Percentiles rank a stretch among this genome's conserved stretches.
These are phyloP conservation scores for Synanthedon andrenaeformis DNA, from an alignment of 2,888 invertebrate species.

Conservation along the genomic window DNA sequence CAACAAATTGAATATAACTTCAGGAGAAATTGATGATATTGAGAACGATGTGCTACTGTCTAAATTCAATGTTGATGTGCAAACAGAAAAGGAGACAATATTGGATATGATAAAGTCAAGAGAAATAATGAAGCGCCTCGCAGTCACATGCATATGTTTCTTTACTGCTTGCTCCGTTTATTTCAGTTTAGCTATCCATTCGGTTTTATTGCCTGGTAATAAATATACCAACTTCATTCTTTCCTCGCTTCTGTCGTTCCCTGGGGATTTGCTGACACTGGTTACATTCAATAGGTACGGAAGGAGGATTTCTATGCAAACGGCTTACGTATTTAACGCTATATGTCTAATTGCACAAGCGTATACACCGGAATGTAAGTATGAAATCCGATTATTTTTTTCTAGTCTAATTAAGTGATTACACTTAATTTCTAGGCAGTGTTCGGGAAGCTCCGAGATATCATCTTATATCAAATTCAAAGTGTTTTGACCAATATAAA, in stretches of 20 bases:
- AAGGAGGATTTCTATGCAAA: conserved; percentile 36
- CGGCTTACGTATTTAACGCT: conserved; percentile 34
- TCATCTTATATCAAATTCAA: neutral
- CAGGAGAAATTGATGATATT: conserved; percentile 31
- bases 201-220: conserved; percentile 43
- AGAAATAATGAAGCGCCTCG: conserved; percentile 39
- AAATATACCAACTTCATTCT: conserved; percentile 50
- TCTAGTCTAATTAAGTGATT: neutral
- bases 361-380: conserved; percentile 42
- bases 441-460: too few species aligned
- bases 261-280: conserved; percentile 43
- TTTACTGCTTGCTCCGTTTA: conserved; percentile 50
- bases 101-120: conserved; percentile 39
- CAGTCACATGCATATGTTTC: conserved; percentile 39
- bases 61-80: conserved; percentile 33
- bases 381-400: conserved; percentile 1
- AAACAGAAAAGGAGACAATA: conserved; percentile 35
- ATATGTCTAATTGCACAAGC: conserved; percentile 36
- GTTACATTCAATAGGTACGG: conserved; percentile 40
- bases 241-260: conserved; percentile 39
- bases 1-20: conserved; percentile 31
- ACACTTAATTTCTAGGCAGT: neutral
- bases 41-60: conserved; percentile 30
- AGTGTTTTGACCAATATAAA: neutral
- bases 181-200: conserved; percentile 41